A percentile compares a stretch with the other conserved stretches of the same genome.
These are phyloP conservation scores for Theodoxus fluviatilis DNA, from an alignment of 2,888 invertebrate species.

Conservation along the genomic window DNA sequence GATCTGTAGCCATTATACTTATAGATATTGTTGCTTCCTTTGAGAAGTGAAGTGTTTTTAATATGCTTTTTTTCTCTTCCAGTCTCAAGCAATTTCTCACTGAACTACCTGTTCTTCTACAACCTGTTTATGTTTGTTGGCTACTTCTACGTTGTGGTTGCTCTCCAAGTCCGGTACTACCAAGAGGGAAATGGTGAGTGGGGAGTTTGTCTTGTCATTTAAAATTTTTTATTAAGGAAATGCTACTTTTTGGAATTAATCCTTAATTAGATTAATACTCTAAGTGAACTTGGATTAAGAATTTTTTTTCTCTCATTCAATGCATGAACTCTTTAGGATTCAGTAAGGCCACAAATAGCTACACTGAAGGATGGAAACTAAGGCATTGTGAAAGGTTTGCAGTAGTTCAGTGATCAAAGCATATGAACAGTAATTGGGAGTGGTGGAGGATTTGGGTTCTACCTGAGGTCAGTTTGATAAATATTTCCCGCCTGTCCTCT, in stretches of 20 bases:
- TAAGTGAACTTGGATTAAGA: not conserved
- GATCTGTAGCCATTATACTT: no score
- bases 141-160: slow-evolving; percentile 78
- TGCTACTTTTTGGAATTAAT: not conserved
- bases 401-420: no score
- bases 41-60: not conserved
- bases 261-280: not conserved
- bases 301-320: not conserved
- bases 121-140: slow-evolving; percentile 90
- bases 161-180: slow-evolving; percentile 78
- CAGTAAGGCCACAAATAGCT: not conserved
- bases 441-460: no score
- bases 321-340: not conserved
- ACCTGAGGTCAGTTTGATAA: no score
- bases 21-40: no score
- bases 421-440: no score
- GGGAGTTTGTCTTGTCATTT: not conserved
- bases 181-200: slow-evolving; percentile 75
- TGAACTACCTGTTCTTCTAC: slow-evolving; percentile 84
- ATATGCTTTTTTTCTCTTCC: slow-evolving; percentile 28
- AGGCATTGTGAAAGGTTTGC: no score
- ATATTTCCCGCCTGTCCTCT: no score
- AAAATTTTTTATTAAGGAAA: not conserved
- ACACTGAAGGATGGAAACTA: no score
- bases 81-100: slow-evolving; percentile 46